phyloP scores from a whole-genome alignment of 2,113 vertebrate genomes.

The Aix galericulata region DNA sequence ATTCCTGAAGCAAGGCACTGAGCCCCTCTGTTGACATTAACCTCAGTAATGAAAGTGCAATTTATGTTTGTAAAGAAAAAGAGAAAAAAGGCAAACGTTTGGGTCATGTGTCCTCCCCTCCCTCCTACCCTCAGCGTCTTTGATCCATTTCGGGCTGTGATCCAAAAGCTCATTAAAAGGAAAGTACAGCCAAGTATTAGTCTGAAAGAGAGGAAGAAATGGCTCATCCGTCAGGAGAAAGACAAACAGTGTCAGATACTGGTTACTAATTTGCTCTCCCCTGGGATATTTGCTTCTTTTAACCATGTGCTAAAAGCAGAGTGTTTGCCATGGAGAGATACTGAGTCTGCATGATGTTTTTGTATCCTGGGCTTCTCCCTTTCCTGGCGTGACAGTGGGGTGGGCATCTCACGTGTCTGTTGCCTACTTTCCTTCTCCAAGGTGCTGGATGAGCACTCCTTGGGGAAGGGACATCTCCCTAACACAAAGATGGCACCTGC shows the following conservation, averaged over 20 bases:
- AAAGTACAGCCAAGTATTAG: slow-evolving; percentile 57
- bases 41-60: neutral
- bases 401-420: neutral
- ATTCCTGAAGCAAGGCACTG: neutral
- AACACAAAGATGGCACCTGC: neutral
- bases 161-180: slow-evolving; percentile 72
- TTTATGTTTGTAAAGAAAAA: slow-evolving; percentile 21
- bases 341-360: neutral
- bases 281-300: neutral
- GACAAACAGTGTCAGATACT: slow-evolving; percentile 45
- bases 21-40: neutral
- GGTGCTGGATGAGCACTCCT: neutral
- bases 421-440: neutral
- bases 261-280: slow-evolving; percentile 52
- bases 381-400: neutral
- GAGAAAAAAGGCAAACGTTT: neutral
- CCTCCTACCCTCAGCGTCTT: slow-evolving; percentile 6
- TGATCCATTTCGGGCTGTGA: slow-evolving; percentile 46
- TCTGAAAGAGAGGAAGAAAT: slow-evolving; percentile 39
- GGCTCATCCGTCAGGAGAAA: slow-evolving; percentile 50
- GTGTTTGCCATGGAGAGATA: neutral
- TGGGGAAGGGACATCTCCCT: neutral
- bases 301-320: neutral
- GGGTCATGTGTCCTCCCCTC: neutral
- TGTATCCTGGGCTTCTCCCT: neutral